These are phyloP conservation scores for Drosophila asahinai DNA, from an alignment of 1,140 invertebrate genomes.

Conservation along the genomic window DNA sequence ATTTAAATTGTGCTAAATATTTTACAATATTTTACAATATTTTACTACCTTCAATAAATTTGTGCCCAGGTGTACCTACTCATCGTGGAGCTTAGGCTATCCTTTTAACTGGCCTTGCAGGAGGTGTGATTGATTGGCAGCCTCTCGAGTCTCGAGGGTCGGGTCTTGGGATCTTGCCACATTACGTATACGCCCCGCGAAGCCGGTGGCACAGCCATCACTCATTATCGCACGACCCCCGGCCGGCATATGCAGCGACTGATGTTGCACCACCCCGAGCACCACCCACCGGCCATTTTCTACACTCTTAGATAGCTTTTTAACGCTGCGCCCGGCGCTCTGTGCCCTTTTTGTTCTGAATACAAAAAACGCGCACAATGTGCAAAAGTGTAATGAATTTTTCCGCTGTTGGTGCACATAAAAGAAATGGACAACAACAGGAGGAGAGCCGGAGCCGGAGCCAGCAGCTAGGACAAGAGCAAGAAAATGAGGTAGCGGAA, in stretches of 20 bases:
- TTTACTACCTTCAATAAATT: no score
- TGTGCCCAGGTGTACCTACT: background rate
- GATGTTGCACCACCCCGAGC: conserved; percentile 1
- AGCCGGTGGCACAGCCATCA: conserved; percentile 19
- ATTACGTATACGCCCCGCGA: conserved; percentile 41
- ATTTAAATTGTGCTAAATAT: no score
- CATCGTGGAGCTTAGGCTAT: background rate
- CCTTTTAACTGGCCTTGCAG: conserved; percentile 3
- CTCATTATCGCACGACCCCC: conserved; percentile 38
- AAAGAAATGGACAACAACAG: conserved; percentile 71
- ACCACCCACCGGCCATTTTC: conserved; percentile 37
- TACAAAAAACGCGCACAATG: conserved; percentile 68
- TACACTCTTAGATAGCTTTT: conserved; percentile 60
- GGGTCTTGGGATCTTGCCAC: background rate
- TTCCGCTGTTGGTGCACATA: conserved; percentile 75
- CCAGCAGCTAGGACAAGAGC: conserved; percentile 26
- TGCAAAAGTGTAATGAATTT: conserved; percentile 80
- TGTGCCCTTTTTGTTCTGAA: conserved; percentile 63
- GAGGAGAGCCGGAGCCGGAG: background rate
- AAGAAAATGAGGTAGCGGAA: conserved; percentile 10
- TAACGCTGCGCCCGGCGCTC: conserved; percentile 37
- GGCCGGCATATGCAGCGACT: conserved; percentile 29
- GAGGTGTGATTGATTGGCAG: conserved; percentile 42
- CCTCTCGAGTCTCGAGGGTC: conserved; percentile 7
- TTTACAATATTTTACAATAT: no score